phyloP scores from a whole-genome alignment of 2,888 invertebrate genomes.

The Heliconius ethilla region DNA sequence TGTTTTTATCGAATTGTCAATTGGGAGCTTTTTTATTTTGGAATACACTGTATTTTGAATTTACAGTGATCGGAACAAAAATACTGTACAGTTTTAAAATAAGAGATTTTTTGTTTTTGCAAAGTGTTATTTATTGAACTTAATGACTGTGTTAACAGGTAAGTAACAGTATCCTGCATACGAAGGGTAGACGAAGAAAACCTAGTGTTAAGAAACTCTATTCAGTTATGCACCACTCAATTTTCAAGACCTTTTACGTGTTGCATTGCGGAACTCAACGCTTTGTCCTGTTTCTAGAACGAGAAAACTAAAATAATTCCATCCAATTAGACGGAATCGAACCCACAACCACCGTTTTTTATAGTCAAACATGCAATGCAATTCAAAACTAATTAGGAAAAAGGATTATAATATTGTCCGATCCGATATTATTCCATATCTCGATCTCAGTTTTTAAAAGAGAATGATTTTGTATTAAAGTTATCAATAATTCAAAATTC shows the following conservation, averaged over 20 bases:
- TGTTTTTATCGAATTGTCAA: conserved; percentile 12
- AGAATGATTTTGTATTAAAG: too few species aligned
- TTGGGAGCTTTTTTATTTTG: neutral
- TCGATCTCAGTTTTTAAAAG: too few species aligned
- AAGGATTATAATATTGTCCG: too few species aligned
- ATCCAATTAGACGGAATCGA: too few species aligned
- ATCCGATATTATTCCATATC: too few species aligned
- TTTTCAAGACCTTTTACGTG: neutral
- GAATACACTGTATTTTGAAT: neutral
- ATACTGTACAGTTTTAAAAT: conserved; percentile 3
- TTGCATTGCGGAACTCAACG: neutral
- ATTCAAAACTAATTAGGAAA: too few species aligned
- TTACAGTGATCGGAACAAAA: conserved; percentile 14
- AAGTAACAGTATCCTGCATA: neutral
- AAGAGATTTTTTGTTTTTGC: neutral
- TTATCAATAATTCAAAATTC: neutral
- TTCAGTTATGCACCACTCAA: neutral
- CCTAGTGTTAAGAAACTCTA: neutral
- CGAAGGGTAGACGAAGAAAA: neutral
- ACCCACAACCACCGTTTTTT: too few species aligned
- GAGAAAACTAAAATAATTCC: neutral
- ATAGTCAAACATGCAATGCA: too few species aligned
- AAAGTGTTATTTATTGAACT: neutral
- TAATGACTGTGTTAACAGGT: neutral
- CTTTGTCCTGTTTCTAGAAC: neutral